Evolutionary conservation across 2,888 invertebrate species (phyloP), one percentile per base, ranked within the genome.

Genomic region (Lobophora halterata): DNA sequence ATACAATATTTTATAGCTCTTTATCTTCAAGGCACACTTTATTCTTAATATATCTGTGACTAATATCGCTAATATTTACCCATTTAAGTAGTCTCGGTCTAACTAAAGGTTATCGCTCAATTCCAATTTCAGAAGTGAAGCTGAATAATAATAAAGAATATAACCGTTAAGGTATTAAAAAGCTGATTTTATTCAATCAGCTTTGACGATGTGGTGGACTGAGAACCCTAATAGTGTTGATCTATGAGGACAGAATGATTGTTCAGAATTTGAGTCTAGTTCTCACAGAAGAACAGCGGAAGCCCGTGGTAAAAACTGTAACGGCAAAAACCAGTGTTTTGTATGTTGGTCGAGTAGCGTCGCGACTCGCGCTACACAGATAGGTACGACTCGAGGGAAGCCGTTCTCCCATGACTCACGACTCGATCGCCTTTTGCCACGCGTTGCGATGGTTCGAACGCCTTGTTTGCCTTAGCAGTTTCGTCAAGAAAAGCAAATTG

Each of bases 381-480:
- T n/a, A n/a, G n/a, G n/a, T n/a, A n/a, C n/a, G n/a, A 46, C 35
- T 14, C 68, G 73, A 77, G 78, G 78, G 71, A 78, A 78, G 58
- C 76, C 75, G 73, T 65, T 65, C 68, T 55, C 58, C 31, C 28
- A 39, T 39, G 38, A 75, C 52, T 76, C 77, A 75, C 60, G 28
- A 47, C 38, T 49, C 52, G 49, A 53, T 47, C 52, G 46, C 39
- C 30, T 42, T 39, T 38, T 54, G 55, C 62, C 58, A 60, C 65
- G 64, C 63, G 52, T 53, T n/a, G n/a, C n/a, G n/a, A n/a, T n/a
- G n/a, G n/a, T n/a, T 47, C 49, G 46, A 45, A 16, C 11, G 6
- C 25, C 37, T 38, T 29, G 42, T 25, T 42, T 38, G 36, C 13
- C 36, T 45, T 27, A 17, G 25, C 31, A 18, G 31, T 27, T 23